phyloP scores from a whole-genome alignment of 2,797 vertebrate genomes.

The Amazona finschi region DNA sequence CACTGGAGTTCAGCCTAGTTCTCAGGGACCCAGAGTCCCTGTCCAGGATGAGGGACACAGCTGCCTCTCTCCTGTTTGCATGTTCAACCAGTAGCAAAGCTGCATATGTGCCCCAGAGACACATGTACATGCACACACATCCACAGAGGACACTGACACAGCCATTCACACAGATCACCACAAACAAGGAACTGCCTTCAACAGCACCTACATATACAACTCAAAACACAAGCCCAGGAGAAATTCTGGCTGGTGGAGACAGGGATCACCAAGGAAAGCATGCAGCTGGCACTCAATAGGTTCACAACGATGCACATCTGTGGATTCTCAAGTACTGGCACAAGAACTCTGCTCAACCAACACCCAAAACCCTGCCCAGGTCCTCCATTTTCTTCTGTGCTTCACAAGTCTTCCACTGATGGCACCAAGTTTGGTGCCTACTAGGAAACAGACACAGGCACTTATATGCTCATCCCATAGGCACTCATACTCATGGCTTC shows the following conservation, averaged over 20 bases:
- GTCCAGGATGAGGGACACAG: accelerated
- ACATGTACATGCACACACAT: not conserved
- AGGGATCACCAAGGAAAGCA: not conserved
- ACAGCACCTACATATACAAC: too few relatives aligned
- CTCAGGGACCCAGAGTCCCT: accelerated
- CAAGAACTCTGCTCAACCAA: not conserved
- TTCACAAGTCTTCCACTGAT: not conserved
- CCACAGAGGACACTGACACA: too few relatives aligned
- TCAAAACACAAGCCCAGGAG: not conserved
- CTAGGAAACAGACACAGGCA: not conserved
- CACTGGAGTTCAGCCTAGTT: not conserved
- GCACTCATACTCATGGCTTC: not conserved
- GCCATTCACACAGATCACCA: not conserved
- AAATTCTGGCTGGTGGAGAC: not conserved
- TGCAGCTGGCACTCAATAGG: accelerated
- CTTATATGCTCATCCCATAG: not conserved
- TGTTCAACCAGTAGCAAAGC: not conserved
- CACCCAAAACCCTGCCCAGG: not conserved
- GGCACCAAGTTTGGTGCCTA: not conserved
- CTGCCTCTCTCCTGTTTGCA: not conserved
- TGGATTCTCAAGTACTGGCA: not conserved
- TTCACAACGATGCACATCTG: not conserved
- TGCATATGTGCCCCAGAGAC: accelerated
- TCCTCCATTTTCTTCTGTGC: not conserved
- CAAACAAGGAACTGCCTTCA: not conserved